Base-by-base conservation (phyloP, 2,113 vertebrate genomes). In the Seriola aureovittata region DNA sequence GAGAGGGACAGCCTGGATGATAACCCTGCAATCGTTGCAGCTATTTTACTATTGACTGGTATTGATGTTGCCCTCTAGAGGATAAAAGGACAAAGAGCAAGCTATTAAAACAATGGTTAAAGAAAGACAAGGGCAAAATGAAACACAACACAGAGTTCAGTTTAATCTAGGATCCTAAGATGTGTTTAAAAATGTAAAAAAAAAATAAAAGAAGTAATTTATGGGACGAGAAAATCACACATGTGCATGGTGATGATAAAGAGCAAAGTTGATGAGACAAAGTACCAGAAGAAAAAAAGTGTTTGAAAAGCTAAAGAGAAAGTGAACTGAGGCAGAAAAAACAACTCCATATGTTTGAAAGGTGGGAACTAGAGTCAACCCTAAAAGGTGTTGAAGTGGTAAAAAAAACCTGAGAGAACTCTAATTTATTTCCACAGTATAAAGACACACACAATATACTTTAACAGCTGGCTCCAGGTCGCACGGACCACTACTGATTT, bases 401-500 rank as follows among this genome's bases (percentile, higher is more conserved):
- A 44, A 58, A 65, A 65, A 46, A 21, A 48, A 17, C 8, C 50
- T 16, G 8, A 54, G 1, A 40, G 50, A 77, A 23, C 74, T 50
- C 13, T 8, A 23, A 78, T 76, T 83, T 64, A 79, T 72, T 71
- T 66, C 34, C 62, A 71, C 50, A 71, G 29, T 57, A 48, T 83
- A 82, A 79, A 21, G 11, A 87, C 58, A 80, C 77, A 86, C 38
- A 68, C 59, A 59, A 65, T 82, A 78, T 68, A 85, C 17, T 80
- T 85, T 77, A 86, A 83, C 66, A 86, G 40, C 65, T 81, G 78
- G 54, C 17, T 84, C 7, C 73, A 69, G 73, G 62, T 81, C 70
- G 4, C 72, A 46, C 14, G 21, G 32, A 34, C 67, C 70, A 67
- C 63, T 40, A 5, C 48, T 80, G 82, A 83, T 90, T 90, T 81